These are phyloP conservation scores for Neosilurus hyrtlii DNA, from an alignment of 2,797 vertebrate species.

Conservation along the genomic window DNA sequence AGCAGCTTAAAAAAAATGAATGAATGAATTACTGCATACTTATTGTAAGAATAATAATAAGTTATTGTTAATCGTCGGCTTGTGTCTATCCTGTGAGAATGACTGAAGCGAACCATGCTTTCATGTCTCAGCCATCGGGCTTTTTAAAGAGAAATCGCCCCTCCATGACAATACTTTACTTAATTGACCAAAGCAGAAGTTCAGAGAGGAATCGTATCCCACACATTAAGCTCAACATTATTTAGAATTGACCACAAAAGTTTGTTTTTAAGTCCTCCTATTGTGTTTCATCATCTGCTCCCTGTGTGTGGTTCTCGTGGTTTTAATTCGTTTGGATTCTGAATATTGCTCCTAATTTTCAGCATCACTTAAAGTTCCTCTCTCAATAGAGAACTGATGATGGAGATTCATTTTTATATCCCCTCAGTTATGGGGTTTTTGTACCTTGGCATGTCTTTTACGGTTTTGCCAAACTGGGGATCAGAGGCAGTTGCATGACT, in stretches of 20 bases:
- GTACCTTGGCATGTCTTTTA: constrained; percentile 91
- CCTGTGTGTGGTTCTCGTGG: neutral
- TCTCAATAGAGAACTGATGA: neutral
- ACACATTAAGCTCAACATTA: constrained; percentile 4
- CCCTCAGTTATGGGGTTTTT: constrained; percentile 21
- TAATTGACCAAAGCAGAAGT: neutral
- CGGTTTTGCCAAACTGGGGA: constrained; percentile 86
- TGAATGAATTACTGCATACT: too few relatives aligned
- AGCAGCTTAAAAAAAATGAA: too few relatives aligned
- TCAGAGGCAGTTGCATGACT: constrained; percentile 71
- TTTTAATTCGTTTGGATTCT: neutral
- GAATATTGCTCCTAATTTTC: neutral
- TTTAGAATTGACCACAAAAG: neutral
- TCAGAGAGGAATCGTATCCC: neutral
- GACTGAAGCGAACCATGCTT: neutral
- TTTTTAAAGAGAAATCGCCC: neutral
- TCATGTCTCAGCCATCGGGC: neutral
- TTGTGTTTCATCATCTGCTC: constrained; percentile 32
- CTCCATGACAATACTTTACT: neutral
- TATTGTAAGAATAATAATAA: too few relatives aligned
- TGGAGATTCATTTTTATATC: neutral
- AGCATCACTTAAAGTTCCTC: neutral
- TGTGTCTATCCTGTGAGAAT: neutral
- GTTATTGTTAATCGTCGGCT: neutral
- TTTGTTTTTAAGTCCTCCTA: constrained; percentile 12